Evolutionary conservation across 2,113 vertebrate genomes (phyloP).

Genomic region (Aspidoscelis tigris): DNA sequence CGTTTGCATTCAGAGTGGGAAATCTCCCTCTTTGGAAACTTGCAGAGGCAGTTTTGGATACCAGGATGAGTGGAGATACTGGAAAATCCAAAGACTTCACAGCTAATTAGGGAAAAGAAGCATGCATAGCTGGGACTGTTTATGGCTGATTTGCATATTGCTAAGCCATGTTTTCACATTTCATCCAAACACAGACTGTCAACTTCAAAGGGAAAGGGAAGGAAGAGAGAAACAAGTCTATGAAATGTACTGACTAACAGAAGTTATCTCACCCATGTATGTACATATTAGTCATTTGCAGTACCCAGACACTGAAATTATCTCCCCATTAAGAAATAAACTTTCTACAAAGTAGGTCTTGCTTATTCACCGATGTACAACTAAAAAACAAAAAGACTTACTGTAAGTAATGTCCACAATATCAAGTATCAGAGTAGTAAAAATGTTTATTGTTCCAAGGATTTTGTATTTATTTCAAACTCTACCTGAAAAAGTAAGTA

Average conservation of each 20-base stretch:
- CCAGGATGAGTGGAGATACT: not conserved
- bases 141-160: not conserved
- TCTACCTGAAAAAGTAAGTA: too few species aligned
- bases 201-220: not conserved
- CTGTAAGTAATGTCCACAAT: too few species aligned
- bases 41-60: too few species aligned
- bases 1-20: too few species aligned
- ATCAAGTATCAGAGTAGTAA: too few species aligned
- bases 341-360: not conserved
- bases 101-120: not conserved
- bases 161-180: not conserved
- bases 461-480: too few species aligned
- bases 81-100: not conserved
- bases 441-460: too few species aligned
- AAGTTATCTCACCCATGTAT: not conserved
- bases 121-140: not conserved
- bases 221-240: not conserved
- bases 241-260: not conserved
- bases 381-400: too few species aligned
- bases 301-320: not conserved
- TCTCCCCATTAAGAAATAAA: not conserved
- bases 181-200: too few species aligned
- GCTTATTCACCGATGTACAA: too few species aligned
- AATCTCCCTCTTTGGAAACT: too few species aligned
- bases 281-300: not conserved